Conservation (phyloP, 1,140 invertebrate species). For the Aricia agestis region DNA sequence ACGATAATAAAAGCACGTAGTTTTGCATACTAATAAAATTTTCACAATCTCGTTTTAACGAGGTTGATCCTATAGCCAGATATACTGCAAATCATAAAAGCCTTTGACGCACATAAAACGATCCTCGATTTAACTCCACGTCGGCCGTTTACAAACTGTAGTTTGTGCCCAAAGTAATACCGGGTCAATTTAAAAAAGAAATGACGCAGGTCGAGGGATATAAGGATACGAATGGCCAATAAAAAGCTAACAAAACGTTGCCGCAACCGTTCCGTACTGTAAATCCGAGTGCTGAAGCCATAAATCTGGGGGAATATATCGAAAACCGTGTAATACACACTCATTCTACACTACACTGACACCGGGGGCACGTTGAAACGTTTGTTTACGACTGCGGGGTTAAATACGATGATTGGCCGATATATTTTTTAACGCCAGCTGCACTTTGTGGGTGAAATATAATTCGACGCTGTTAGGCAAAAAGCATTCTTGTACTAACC, state of each 20-base stretch:
- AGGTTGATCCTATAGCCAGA: no score
- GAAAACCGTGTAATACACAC: constrained; percentile 50
- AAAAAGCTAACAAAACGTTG: constrained; percentile 65
- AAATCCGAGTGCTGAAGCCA: constrained; percentile 49
- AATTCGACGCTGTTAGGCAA: no score
- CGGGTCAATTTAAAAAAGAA: constrained; percentile 17
- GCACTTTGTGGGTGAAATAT: neutral
- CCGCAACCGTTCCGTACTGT: constrained; percentile 63
- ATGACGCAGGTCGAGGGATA: constrained; percentile 37
- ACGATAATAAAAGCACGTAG: no score
- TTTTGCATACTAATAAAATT: no score
- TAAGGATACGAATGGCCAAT: constrained; percentile 65
- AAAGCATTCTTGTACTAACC: no score
- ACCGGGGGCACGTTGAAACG: neutral
- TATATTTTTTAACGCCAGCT: neutral
- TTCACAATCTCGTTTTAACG: no score
- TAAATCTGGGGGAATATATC: constrained; percentile 62
- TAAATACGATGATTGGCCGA: neutral
- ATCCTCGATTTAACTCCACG: neutral
- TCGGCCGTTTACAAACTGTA: neutral
- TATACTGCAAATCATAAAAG: no score
- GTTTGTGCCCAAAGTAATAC: constrained; percentile 14
- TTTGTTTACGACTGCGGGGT: neutral
- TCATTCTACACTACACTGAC: neutral
- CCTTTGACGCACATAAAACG: neutral